Base-by-base conservation (phyloP, 2,888 invertebrate species). In the Ormia ochracea region DNA sequence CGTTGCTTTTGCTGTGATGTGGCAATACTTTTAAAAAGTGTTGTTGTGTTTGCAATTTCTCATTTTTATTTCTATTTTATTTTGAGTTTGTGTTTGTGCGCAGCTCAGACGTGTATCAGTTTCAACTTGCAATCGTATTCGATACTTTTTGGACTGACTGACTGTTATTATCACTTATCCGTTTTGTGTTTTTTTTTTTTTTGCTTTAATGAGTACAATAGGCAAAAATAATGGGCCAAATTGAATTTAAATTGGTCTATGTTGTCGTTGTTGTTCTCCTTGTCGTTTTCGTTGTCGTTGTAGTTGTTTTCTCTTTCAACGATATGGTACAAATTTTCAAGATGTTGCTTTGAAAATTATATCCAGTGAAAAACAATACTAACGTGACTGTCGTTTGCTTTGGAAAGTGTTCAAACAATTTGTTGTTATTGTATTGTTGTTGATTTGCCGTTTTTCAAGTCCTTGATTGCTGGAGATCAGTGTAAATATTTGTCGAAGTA, bases 181-280 rank as follows among this genome's bases (percentile, higher is more conserved):
- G n/a, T n/a, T 33, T 48, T 36, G 10, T 9, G 0, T 17, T 9
- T 7, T n/a, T 28, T 50, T 52, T 41, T 10, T 48, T 36, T n/a
- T 65, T 17, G n/a, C 28, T 28, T 82, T 82, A 83, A 82, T 83
- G 86, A 83, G 82, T 83, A 87, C 87, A 87, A 87, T 87, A 86
- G 85, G 83, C 85, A 83, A 82, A 58, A 82, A 87, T 87, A 87
- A 87, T 86, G 84, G 86, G 81, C 84, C 85, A 87, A 87, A 87
- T 87, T 87, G 87, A 87, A 87, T 87, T 87, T 87, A 86, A 87
- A 87, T 87, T 87, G 87, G 84, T 85, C 84, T 83, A 78, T 81
- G 66, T 59, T 84, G 81, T 69, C 72, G 58, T 28, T 48, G 56
- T 50, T 65, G 45, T n/a, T n/a, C n/a, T n/a, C n/a, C n/a, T n/a